Conservation (phyloP, 2,888 invertebrate genomes). For the Piscicola geometra region DNA sequence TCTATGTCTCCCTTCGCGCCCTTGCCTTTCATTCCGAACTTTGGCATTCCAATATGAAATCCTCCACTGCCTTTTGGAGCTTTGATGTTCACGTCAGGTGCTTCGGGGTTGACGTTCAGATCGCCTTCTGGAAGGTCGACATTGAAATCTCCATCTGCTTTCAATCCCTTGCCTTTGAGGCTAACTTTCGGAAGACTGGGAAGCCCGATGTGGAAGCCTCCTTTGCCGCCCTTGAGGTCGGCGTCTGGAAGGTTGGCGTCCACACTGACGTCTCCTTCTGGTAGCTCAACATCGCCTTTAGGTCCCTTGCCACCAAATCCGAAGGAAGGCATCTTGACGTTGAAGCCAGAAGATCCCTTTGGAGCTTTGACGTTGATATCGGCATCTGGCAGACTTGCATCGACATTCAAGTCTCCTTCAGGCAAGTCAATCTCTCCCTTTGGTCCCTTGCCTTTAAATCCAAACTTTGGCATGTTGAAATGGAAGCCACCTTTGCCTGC, state of each 20-base stretch:
- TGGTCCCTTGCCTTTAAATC: slow-evolving; percentile 22
- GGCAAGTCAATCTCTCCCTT: slow-evolving; percentile 21
- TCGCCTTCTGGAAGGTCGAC: slow-evolving; percentile 24
- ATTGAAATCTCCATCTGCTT: slow-evolving; percentile 20
- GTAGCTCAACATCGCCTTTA: slow-evolving; percentile 22
- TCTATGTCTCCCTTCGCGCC: slow-evolving; percentile 23
- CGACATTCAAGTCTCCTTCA: slow-evolving; percentile 17
- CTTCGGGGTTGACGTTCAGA: slow-evolving; percentile 13
- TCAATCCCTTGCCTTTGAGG: slow-evolving; percentile 23
- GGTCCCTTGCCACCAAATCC: slow-evolving; percentile 18
- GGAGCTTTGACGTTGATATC: slow-evolving; percentile 27
- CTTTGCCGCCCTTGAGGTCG: slow-evolving; percentile 1
- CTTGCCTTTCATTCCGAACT: neutral
- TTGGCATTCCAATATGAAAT: slow-evolving; percentile 23
- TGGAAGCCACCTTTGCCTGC: slow-evolving; percentile 3
- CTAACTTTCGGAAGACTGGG: slow-evolving; percentile 14
- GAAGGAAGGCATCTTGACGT: slow-evolving; percentile 7
- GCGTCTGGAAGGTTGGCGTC: slow-evolving; percentile 20
- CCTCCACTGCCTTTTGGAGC: slow-evolving; percentile 24
- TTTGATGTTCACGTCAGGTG: slow-evolving; percentile 26
- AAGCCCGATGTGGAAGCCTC: slow-evolving; percentile 13
- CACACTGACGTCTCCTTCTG: slow-evolving; percentile 14
- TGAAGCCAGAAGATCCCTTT: slow-evolving; percentile 21
- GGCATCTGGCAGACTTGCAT: neutral
- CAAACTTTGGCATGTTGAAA: slow-evolving; percentile 25